A percentile compares a stretch with the other conserved stretches of the same genome.
These are phyloP conservation scores for Octonoba sinensis DNA, from an alignment of 2,888 invertebrate species.

Conservation along the genomic window DNA sequence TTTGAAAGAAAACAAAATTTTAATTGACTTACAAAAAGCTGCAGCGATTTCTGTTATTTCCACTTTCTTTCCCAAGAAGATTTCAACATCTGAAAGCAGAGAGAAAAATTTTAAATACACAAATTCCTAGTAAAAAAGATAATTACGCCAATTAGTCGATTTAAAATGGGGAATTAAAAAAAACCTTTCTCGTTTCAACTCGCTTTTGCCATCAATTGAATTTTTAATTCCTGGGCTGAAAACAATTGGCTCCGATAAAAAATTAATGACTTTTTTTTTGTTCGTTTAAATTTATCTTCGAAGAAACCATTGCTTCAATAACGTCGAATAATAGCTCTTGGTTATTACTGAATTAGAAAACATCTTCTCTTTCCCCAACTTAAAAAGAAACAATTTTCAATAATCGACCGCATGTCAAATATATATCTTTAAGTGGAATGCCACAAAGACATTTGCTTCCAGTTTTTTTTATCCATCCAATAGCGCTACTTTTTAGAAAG, in stretches of 20 bases:
- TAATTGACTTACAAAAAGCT: constrained; percentile 53
- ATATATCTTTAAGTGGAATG: constrained; percentile 19
- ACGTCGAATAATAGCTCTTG: constrained; percentile 42
- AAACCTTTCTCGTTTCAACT: constrained; percentile 22
- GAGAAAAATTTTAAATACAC: constrained; percentile 27
- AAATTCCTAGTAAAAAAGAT: constrained; percentile 26
- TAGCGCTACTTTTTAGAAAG: not conserved
- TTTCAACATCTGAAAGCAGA: constrained; percentile 24
- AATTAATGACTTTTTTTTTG: constrained; percentile 37
- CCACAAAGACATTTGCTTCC: constrained; percentile 4
- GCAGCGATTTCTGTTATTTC: constrained; percentile 18
- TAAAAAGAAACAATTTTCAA: constrained; percentile 22
- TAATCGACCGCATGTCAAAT: constrained; percentile 46
- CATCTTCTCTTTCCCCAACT: constrained; percentile 12
- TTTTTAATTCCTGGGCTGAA: constrained; percentile 49
- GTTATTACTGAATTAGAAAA: constrained; percentile 52
- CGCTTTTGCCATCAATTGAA: constrained; percentile 38
- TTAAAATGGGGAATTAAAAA: constrained; percentile 32
- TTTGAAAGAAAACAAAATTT: constrained; percentile 39
- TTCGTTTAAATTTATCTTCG: constrained; percentile 41
- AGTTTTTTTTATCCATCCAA: not conserved
- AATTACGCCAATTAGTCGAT: constrained; percentile 57
- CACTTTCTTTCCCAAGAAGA: constrained; percentile 33
- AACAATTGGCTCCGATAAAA: constrained; percentile 47
- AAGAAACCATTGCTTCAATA: constrained; percentile 28